Evolutionary conservation across 1,140 invertebrate genomes (phyloP), one percentile per base, ranked within the genome.

Genomic region (Pseudachorutes palmiensis): DNA sequence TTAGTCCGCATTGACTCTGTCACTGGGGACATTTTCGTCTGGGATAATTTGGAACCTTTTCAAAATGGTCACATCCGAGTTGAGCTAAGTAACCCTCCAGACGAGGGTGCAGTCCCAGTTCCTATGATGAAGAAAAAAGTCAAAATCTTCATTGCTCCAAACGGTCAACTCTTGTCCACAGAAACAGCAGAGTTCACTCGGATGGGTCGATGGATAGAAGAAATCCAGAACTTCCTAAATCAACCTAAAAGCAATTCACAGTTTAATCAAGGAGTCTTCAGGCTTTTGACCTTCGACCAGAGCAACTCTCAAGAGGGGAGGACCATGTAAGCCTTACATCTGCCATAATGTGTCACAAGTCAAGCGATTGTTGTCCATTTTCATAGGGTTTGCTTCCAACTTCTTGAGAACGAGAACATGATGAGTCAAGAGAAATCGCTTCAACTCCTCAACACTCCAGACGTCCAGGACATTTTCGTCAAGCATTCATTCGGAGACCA

Each of bases 391-490:
- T 73, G 72, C 58, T 73, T 73, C 57, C 72, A 73, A 36, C 58
- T 73, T 2, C 49, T 73, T n/a, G 72, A 73, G 60, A 73, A 73
- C 57, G 72, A 73, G 63, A 73, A 73, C 60, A 69, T 70, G 68
- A 62, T 73, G 30, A 67, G 58, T 30, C 72, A 69, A 48, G 69
- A 73, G 29, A 73, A 73, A 55, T 70, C 72, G 5, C 28, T 73
- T 24, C 66, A 71, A 51, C 62, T 73, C 28, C 30, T 73, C 5
- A 63, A 69, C n/a, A 69, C 71, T 67, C 70, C 63, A 1, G 72
- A 73, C 24, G 16, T 71, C 1, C 65, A 69, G 64, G 69, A 70
- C 48, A 62, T 73, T 36, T 73, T 73, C 49, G 30, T 70, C 28
- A 73, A 73, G 32, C 70, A 67, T 41, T 69, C 61, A 30, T 70